Conservation (phyloP, 1,140 invertebrate species). For the Rhyzopertha dominica region DNA sequence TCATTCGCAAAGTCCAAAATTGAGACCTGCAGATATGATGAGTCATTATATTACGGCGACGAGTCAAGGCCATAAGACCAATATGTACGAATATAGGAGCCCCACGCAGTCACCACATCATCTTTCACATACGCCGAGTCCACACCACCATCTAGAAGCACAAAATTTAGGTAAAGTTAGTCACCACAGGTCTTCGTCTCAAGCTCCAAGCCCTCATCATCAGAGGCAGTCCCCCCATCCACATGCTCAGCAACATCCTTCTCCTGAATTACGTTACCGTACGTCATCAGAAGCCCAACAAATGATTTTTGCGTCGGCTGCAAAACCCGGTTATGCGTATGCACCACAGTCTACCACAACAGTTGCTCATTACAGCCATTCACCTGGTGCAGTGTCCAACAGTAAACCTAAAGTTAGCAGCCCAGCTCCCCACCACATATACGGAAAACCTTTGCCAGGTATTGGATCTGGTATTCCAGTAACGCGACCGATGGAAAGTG, state of each 20-base stretch:
- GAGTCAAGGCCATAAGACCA: conserved; percentile 42
- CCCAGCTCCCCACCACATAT: conserved; percentile 72
- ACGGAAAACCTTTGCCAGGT: conserved; percentile 63
- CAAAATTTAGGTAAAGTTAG: conserved; percentile 35
- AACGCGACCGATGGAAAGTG: conserved; percentile 51
- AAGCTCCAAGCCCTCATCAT: conserved; percentile 46
- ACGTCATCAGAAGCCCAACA: conserved; percentile 26
- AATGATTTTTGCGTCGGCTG: conserved; percentile 34
- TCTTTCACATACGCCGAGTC: conserved; percentile 36
- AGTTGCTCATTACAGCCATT: conserved; percentile 38
- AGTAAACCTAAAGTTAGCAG: conserved; percentile 71
- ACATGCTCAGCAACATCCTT: conserved; percentile 46
- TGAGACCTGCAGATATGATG: conserved; percentile 52
- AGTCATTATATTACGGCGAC: conserved; percentile 56
- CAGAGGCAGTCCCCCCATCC: conserved; percentile 47
- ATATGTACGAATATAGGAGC: conserved; percentile 53
- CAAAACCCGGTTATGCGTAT: conserved; percentile 28
- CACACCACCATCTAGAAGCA: conserved; percentile 40
- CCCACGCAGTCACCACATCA: conserved; percentile 54
- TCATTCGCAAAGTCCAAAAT: conserved; percentile 60
- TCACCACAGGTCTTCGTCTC: conserved; percentile 38
- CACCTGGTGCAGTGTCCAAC: conserved; percentile 35
- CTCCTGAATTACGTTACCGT: conserved; percentile 45
- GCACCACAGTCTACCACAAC: conserved; percentile 17
- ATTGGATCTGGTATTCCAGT: conserved; percentile 58